Percentiles rank a stretch among this genome's conserved stretches.
These are phyloP conservation scores for Hippocampus kuda DNA, from an alignment of 2,797 vertebrate species.

Conservation along the genomic window DNA sequence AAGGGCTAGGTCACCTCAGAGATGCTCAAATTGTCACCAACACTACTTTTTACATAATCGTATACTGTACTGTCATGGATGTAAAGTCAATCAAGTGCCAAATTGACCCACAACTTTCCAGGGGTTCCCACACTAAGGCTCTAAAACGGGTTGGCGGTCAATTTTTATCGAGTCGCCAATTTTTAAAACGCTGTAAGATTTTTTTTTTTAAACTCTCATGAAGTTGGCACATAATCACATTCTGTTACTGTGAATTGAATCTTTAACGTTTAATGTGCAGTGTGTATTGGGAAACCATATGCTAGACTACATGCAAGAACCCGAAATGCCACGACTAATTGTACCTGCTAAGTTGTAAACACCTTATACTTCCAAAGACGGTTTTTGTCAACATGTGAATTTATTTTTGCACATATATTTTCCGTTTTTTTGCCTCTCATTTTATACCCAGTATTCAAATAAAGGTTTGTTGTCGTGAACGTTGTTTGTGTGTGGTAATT, in stretches of 20 bases:
- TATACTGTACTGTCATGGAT: not conserved
- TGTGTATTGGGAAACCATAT: not conserved
- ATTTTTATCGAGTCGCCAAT: not conserved
- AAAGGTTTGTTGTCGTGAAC: slow-evolving; percentile 56
- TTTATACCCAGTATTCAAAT: slow-evolving; percentile 67
- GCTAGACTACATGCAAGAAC: not conserved
- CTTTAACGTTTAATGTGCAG: not conserved
- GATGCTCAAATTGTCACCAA: not conserved
- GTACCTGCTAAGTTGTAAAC: slow-evolving; percentile 9
- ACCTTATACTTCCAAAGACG: not conserved
- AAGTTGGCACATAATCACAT: not conserved
- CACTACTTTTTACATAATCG: not conserved
- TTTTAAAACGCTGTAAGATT: not conserved
- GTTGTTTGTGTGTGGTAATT: not conserved
- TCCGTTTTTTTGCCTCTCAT: slow-evolving; percentile 19
- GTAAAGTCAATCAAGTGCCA: not conserved
- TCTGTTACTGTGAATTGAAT: not conserved
- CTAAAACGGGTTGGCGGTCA: not conserved
- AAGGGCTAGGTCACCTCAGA: slow-evolving; percentile 51
- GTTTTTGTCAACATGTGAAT: slow-evolving; percentile 11
- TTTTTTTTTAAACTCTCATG: not conserved
- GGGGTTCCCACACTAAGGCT: not conserved
- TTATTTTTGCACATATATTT: slow-evolving; percentile 41
- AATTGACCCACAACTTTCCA: not conserved
- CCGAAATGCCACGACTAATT: not conserved